Evolutionary conservation across 2,888 invertebrate species (phyloP).

Genomic region (Epinotia brunnichana): DNA sequence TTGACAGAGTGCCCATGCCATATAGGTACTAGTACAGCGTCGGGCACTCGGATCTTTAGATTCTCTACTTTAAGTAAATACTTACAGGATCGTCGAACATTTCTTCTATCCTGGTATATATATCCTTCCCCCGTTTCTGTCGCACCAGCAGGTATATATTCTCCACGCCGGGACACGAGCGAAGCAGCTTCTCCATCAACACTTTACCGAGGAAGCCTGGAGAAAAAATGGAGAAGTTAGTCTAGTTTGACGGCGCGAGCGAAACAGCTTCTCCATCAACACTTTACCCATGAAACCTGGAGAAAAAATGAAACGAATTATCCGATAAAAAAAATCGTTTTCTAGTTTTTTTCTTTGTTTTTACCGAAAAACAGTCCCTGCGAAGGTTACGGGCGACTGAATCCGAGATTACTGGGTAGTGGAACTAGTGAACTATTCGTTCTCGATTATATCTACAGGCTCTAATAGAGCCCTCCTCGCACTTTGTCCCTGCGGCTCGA

Average conservation of each 20-base stretch:
- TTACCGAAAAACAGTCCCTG: too few species aligned
- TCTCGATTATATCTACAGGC: too few species aligned
- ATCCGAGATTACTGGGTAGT: too few species aligned
- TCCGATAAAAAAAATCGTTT: too few species aligned
- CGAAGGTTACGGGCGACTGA: too few species aligned
- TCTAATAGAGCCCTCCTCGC: too few species aligned
- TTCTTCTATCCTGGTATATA: constrained; percentile 86
- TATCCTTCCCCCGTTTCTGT: constrained; percentile 87
- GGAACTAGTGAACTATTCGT: too few species aligned
- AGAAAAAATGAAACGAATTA: constrained; percentile 11
- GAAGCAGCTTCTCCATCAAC: constrained; percentile 87
- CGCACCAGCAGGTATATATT: constrained; percentile 89
- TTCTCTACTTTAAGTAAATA: constrained; percentile 42
- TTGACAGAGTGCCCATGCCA: too few species aligned
- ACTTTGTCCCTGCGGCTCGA: too few species aligned
- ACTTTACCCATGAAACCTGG: constrained; percentile 85
- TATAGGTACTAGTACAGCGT: too few species aligned
- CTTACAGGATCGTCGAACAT: constrained; percentile 87
- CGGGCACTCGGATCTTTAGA: too few species aligned
- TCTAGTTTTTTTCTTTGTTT: too few species aligned
- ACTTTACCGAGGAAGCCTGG: constrained; percentile 85
- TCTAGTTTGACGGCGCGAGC: constrained; percentile 2
- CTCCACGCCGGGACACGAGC: constrained; percentile 64
- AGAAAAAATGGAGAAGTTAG: constrained; percentile 17
- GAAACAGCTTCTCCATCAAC: constrained; percentile 87